Conservation (phyloP, 2,797 vertebrate genomes). For the Peromyscus attwateri region DNA sequence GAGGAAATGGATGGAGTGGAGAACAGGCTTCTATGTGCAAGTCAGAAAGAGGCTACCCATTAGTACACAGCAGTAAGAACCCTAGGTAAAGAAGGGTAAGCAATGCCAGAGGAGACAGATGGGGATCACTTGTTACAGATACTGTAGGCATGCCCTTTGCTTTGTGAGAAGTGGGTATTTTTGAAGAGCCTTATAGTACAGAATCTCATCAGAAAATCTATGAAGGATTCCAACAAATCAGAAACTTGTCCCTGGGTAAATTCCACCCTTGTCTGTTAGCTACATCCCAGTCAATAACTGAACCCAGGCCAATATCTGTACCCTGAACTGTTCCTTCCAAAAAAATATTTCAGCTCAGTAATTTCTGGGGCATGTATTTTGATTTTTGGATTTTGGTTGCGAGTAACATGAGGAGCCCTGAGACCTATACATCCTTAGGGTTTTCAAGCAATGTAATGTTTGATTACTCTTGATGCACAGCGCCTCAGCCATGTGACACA, state of each 20-base stretch:
- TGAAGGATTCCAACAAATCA: slow-evolving; percentile 53
- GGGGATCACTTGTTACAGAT: not conserved
- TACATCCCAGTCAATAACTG: not conserved
- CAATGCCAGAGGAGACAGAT: not conserved
- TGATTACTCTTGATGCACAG: slow-evolving; percentile 68
- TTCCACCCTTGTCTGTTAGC: not conserved
- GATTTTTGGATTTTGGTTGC: slow-evolving; percentile 70
- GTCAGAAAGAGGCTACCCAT: not conserved
- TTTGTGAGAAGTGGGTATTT: not conserved
- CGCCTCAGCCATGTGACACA: slow-evolving; percentile 38
- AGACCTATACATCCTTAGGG: slow-evolving; percentile 64
- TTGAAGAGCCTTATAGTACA: not conserved
- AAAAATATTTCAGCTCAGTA: slow-evolving; percentile 56
- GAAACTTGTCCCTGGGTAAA: not conserved
- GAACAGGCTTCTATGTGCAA: not conserved
- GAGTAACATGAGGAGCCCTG: slow-evolving; percentile 72
- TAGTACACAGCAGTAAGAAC: not conserved
- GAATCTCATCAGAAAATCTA: not conserved
- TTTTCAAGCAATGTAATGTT: slow-evolving; percentile 72
- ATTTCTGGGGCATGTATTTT: slow-evolving; percentile 68
- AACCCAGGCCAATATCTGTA: slow-evolving; percentile 44
- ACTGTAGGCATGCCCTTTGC: not conserved
- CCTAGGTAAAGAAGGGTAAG: not conserved
- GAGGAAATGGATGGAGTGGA: not conserved
- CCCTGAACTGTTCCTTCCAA: slow-evolving; percentile 61